Evolutionary conservation across 1,140 invertebrate genomes (phyloP).

Genomic region (Monomorium pharaonis): DNA sequence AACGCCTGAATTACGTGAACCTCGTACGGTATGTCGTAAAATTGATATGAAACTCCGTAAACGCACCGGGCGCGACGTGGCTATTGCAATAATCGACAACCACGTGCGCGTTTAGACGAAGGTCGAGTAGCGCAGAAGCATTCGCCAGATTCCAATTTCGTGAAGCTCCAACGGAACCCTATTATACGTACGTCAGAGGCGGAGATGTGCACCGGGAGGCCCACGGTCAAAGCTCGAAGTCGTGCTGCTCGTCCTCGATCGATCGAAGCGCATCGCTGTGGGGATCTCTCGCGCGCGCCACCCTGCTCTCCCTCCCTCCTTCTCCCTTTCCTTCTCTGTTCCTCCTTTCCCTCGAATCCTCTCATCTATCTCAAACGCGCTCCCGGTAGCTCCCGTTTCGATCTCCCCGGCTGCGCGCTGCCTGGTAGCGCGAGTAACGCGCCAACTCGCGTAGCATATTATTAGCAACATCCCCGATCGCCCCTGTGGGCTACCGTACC

Average conservation of each 20-base stretch:
- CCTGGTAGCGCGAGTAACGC: constrained; percentile 75
- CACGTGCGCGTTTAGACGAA: constrained; percentile 31
- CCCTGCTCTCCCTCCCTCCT: background rate
- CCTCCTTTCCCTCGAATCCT: constrained; percentile 28
- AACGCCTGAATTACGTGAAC: background rate
- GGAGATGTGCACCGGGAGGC: constrained; percentile 49
- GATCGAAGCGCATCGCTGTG: constrained; percentile 56
- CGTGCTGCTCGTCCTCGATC: constrained; percentile 49
- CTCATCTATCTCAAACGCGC: constrained; percentile 47
- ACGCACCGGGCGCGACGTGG: background rate
- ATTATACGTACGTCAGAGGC: constrained; percentile 68
- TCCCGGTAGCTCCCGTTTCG: constrained; percentile 63
- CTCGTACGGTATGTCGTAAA: background rate
- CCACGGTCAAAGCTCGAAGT: constrained; percentile 66
- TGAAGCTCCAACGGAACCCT: constrained; percentile 50
- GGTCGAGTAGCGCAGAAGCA: constrained; percentile 51
- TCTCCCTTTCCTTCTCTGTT: background rate
- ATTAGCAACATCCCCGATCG: constrained; percentile 73
- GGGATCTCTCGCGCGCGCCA: constrained; percentile 42
- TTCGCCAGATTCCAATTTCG: constrained; percentile 69
- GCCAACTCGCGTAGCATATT: constrained; percentile 76
- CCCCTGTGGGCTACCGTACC: constrained; percentile 68
- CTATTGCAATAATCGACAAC: constrained; percentile 45
- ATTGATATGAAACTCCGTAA: background rate
- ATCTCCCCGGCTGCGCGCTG: constrained; percentile 37